A percentile compares a stretch with the other conserved stretches of the same genome.
These are phyloP conservation scores for Peromyscus eremicus DNA, from an alignment of 2,797 vertebrate genomes.

Conservation along the genomic window DNA sequence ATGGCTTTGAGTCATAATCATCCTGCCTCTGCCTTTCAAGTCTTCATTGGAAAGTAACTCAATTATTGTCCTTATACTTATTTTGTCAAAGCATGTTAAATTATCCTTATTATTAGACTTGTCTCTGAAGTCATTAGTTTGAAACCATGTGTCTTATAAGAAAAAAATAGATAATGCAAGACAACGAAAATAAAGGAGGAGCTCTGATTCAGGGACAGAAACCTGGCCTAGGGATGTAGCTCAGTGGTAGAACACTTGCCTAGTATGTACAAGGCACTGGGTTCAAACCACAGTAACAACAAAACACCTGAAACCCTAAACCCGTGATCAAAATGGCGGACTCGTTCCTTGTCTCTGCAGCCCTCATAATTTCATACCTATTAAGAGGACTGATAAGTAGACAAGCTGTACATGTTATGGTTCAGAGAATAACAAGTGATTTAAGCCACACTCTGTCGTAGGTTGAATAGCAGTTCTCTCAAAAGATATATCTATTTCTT, in stretches of 20 bases:
- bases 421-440: constrained; percentile 15
- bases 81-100: too few species aligned
- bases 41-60: too few species aligned
- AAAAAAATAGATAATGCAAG: too few species aligned
- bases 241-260: neutral
- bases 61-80: too few species aligned
- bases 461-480: neutral
- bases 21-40: too few species aligned
- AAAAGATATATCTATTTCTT: constrained; percentile 7
- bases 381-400: neutral
- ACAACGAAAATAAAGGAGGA: neutral
- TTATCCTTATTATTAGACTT: too few species aligned
- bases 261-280: neutral
- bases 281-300: neutral
- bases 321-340: neutral
- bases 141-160: too few species aligned
- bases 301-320: neutral
- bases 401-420: neutral
- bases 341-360: constrained; percentile 10
- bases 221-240: neutral
- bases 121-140: too few species aligned
- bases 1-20: too few species aligned
- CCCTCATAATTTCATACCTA: constrained; percentile 2
- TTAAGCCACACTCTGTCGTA: neutral
- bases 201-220: constrained; percentile 34